Evolutionary conservation across 2,113 vertebrate genomes (phyloP).

Genomic region (Alectura lathami): DNA sequence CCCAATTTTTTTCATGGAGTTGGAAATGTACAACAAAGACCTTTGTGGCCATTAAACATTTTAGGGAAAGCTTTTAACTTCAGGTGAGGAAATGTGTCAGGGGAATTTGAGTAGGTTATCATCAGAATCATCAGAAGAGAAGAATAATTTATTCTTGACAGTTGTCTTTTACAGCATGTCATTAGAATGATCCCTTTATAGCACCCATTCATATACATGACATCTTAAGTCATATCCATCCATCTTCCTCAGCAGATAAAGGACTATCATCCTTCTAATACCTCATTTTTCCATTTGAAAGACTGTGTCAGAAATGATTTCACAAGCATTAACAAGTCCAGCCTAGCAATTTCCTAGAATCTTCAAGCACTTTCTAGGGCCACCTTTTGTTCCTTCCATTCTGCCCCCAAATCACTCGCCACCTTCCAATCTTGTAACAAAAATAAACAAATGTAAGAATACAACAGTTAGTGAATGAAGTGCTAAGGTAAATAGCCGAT

Average conservation of each 20-base stretch:
- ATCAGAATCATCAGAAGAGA: conserved; percentile 59
- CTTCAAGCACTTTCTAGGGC: background rate
- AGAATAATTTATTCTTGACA: conserved; percentile 74
- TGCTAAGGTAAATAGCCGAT: background rate
- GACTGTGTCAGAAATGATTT: conserved; percentile 66
- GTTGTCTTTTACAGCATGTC: conserved; percentile 63
- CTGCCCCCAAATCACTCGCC: background rate
- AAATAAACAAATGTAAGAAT: background rate
- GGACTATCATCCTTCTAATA: conserved; percentile 67
- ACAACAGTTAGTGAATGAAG: background rate
- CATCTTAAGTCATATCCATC: conserved; percentile 73
- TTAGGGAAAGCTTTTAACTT: conserved; percentile 33
- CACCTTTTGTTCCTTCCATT: background rate
- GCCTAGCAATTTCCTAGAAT: conserved; percentile 24
- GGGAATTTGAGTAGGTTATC: conserved; percentile 37
- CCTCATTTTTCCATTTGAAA: conserved; percentile 67
- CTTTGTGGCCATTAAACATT: background rate
- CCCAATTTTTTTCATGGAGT: background rate
- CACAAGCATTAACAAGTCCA: conserved; percentile 64
- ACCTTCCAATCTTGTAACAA: background rate
- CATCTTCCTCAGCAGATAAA: conserved; percentile 68
- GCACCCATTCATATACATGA: conserved; percentile 71
- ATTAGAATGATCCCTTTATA: conserved; percentile 72
- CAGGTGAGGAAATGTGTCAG: background rate
- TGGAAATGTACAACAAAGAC: conserved; percentile 5